Percentiles rank a stretch among this genome's conserved stretches.
phyloP scores from a whole-genome alignment of 2,797 vertebrate genomes.

The Peromyscus eremicus region DNA sequence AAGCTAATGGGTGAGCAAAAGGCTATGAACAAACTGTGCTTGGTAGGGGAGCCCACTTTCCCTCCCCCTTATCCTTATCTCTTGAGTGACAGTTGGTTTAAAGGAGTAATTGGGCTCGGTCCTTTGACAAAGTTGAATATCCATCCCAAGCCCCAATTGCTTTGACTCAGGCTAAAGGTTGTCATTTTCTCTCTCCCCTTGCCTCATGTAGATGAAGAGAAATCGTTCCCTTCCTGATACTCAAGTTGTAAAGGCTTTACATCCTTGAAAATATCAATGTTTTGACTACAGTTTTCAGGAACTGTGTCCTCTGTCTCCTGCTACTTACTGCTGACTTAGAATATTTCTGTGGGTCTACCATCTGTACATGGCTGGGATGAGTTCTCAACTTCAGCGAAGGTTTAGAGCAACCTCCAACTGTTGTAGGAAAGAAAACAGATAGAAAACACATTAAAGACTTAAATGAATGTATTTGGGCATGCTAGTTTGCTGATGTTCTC shows the following conservation, averaged over 20 bases:
- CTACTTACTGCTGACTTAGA: conserved; percentile 65
- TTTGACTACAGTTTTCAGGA: conserved; percentile 70
- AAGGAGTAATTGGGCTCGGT: neutral
- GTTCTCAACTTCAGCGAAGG: conserved; percentile 66
- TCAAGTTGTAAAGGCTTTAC: conserved; percentile 42
- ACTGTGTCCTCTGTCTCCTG: conserved; percentile 58
- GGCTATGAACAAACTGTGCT: neutral
- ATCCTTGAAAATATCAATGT: conserved; percentile 63
- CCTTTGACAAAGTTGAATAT: neutral
- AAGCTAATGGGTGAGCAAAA: neutral
- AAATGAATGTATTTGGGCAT: conserved; percentile 69
- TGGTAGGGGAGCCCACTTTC: neutral
- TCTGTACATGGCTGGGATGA: conserved; percentile 71
- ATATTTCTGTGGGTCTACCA: conserved; percentile 71
- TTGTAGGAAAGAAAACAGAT: conserved; percentile 64
- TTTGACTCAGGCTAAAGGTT: neutral
- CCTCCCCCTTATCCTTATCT: neutral
- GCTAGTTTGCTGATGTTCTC: conserved; percentile 58
- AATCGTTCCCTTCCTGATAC: conserved; percentile 18
- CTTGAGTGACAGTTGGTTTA: conserved; percentile 10
- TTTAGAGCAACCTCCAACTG: conserved; percentile 57
- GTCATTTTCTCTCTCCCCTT: conserved; percentile 15
- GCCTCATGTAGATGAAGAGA: neutral
- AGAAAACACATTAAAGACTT: conserved; percentile 76
- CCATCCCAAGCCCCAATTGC: neutral